phyloP scores from a whole-genome alignment of 2,113 vertebrate genomes.

The Thalassoma bifasciatum region DNA sequence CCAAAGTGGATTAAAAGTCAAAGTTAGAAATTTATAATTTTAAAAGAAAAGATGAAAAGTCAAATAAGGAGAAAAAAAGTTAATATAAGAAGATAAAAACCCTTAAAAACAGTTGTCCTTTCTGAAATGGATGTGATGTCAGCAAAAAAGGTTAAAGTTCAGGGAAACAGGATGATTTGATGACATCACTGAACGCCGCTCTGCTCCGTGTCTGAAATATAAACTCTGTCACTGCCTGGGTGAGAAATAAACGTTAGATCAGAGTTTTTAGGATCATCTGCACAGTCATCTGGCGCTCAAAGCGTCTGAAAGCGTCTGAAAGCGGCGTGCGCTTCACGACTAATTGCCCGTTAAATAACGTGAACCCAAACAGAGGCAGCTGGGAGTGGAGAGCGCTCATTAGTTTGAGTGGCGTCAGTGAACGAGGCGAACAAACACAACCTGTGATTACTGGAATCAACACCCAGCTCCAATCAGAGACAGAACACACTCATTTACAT shows the following conservation, averaged over 20 bases:
- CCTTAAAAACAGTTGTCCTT: too few species aligned
- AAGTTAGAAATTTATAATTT: too few species aligned
- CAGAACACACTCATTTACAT: conserved; percentile 20
- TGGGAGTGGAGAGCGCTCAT: conserved; percentile 53
- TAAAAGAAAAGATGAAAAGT: too few species aligned
- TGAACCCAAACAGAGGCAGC: conserved; percentile 56
- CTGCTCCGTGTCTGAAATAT: background rate
- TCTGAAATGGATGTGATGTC: too few species aligned
- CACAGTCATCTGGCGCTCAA: conserved; percentile 22
- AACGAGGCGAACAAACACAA: conserved; percentile 40
- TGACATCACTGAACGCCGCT: background rate
- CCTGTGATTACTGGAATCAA: conserved; percentile 50
- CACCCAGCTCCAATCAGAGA: conserved; percentile 39
- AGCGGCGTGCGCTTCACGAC: conserved; percentile 33
- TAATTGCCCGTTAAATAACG: conserved; percentile 58
- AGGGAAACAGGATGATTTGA: background rate
- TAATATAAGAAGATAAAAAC: too few species aligned
- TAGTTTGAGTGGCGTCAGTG: conserved; percentile 46
- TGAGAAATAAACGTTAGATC: background rate
- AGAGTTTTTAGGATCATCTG: background rate
- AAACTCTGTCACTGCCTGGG: background rate
- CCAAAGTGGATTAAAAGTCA: too few species aligned
- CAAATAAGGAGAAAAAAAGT: too few species aligned
- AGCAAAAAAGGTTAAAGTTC: too few species aligned
- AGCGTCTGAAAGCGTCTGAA: too few species aligned